Percentiles rank a stretch among this genome's conserved stretches.
phyloP scores from a whole-genome alignment of 2,888 invertebrate genomes.

The Uropetala carovei region DNA sequence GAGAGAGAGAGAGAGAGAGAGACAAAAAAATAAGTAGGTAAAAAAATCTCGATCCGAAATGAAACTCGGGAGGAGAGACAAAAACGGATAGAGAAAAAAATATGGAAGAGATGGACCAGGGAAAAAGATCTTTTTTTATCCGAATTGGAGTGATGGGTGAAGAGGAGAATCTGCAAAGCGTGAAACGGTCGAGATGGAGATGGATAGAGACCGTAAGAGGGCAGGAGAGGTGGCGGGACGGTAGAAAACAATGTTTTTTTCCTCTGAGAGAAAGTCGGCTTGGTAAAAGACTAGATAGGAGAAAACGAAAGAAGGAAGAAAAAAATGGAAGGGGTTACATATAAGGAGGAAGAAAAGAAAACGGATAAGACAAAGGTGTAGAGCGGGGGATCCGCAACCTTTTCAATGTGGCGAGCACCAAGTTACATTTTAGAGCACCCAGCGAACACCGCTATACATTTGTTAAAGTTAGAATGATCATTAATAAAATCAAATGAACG shows the following conservation, averaged over 20 bases:
- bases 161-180: not conserved
- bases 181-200: too few relatives aligned
- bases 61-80: not conserved
- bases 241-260: not conserved
- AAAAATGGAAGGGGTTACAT: too few relatives aligned
- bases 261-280: not conserved
- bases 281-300: not conserved
- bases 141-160: not conserved
- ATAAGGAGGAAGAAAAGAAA: not conserved
- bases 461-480: too few relatives aligned
- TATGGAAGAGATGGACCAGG: not conserved
- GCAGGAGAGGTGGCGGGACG: not conserved
- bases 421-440: too few relatives aligned
- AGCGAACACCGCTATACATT: too few relatives aligned
- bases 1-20: too few relatives aligned
- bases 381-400: too few relatives aligned
- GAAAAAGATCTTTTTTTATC: not conserved
- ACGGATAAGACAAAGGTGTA: not conserved
- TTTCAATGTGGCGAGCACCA: too few relatives aligned
- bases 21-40: too few relatives aligned
- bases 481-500: too few relatives aligned
- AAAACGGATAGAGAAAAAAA: not conserved
- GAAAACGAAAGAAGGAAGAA: not conserved
- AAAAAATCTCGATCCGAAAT: conserved; percentile 13
- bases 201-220: too few relatives aligned